These are phyloP conservation scores for Stenotaenia linearis DNA, from an alignment of 2,888 invertebrate genomes.

Conservation along the genomic window DNA sequence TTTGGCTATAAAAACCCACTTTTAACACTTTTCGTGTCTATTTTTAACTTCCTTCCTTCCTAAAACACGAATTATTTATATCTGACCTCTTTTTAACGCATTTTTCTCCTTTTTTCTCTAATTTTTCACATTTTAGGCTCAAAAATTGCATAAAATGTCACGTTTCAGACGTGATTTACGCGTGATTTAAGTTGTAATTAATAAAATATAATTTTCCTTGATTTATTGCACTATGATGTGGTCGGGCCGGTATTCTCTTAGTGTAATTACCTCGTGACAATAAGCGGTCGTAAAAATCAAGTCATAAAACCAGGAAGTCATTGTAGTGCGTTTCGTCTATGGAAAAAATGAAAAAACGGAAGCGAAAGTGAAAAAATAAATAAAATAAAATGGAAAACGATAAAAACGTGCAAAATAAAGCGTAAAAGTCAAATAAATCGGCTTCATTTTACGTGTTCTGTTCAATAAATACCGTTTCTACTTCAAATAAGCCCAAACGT, in stretches of 20 bases:
- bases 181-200: too few species aligned
- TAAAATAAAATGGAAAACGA: not conserved
- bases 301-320: slow-evolving; percentile 36
- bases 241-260: too few species aligned
- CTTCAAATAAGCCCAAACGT: not conserved
- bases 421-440: not conserved
- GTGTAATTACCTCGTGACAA: slow-evolving; percentile 39
- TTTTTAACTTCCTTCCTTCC: not conserved
- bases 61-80: not conserved
- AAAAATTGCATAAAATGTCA: too few species aligned
- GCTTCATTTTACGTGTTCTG: not conserved
- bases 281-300: slow-evolving; percentile 38
- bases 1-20: not conserved
- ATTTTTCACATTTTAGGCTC: too few species aligned
- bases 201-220: too few species aligned
- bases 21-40: not conserved
- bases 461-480: not conserved
- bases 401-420: not conserved
- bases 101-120: not conserved
- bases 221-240: too few species aligned
- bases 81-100: not conserved
- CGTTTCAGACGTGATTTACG: too few species aligned
- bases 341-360: not conserved
- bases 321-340: not conserved
- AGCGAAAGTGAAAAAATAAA: not conserved